These are phyloP conservation scores for Idris sp. DNA, from an alignment of 1,140 invertebrate genomes.

Conservation along the genomic window DNA sequence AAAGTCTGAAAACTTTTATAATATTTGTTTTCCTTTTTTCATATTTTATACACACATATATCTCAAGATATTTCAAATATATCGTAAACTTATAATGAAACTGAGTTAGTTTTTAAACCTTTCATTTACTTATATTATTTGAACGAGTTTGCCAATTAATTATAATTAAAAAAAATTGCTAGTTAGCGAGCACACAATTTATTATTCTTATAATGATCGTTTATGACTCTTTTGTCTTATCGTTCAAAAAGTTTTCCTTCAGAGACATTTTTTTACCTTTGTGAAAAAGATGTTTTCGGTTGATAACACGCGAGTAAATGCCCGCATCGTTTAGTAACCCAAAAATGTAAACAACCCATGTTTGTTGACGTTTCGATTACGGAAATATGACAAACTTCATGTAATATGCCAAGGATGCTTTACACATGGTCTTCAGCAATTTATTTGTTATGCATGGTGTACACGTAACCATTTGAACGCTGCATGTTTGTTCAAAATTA, in stretches of 20 bases:
- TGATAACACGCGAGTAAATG: constrained; percentile 34
- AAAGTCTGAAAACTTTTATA: constrained; percentile 30
- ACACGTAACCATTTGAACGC: too few relatives aligned
- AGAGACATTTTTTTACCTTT: constrained; percentile 18
- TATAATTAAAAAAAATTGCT: too few relatives aligned
- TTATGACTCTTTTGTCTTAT: constrained; percentile 8
- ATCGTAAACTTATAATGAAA: too few relatives aligned
- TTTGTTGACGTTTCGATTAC: constrained; percentile 46
- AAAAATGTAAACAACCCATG: constrained; percentile 46
- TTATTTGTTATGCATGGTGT: too few relatives aligned
- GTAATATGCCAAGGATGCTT: constrained; percentile 27
- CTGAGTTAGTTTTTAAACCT: too few relatives aligned
- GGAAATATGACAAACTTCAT: constrained; percentile 26
- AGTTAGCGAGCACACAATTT: too few relatives aligned
- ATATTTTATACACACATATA: too few relatives aligned
- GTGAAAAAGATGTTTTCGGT: constrained; percentile 38
- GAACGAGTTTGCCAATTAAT: too few relatives aligned
- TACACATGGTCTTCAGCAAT: constrained; percentile 1
- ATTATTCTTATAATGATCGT: constrained; percentile 21
- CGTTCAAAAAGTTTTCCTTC: constrained; percentile 3
- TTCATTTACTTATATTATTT: too few relatives aligned
- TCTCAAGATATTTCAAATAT: too few relatives aligned
- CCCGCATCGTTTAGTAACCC: constrained; percentile 14
- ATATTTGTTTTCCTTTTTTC: constrained; percentile 9
- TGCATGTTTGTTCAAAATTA: too few relatives aligned